These are phyloP conservation scores for Eulemur macaco DNA, from an alignment of 2,113 vertebrate genomes.

Conservation along the genomic window DNA sequence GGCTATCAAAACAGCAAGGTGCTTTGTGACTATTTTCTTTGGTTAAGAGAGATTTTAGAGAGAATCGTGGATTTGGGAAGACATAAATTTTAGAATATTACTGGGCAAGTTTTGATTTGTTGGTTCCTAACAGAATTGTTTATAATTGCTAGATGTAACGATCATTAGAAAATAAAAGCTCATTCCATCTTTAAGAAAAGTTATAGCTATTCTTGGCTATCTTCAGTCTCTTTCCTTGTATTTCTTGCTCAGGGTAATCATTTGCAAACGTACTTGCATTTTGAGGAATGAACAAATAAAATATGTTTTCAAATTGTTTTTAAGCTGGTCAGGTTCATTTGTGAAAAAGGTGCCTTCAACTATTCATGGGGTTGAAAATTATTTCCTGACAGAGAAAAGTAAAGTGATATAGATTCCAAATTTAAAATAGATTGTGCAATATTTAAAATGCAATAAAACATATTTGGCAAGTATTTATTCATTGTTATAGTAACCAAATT, in stretches of 20 bases:
- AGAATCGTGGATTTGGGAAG: neutral
- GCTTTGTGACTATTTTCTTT: neutral
- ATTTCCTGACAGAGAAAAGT: constrained; percentile 28
- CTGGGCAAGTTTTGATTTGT: neutral
- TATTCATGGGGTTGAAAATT: constrained; percentile 31
- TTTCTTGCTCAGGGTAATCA: constrained; percentile 38
- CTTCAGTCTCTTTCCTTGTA: neutral
- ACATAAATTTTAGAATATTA: neutral
- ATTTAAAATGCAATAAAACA: constrained; percentile 47
- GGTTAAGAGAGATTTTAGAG: neutral
- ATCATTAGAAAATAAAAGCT: neutral
- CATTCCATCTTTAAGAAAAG: neutral
- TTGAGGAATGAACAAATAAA: constrained; percentile 39
- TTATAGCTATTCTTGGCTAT: constrained; percentile 11
- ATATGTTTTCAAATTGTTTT: constrained; percentile 54
- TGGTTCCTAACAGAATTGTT: neutral
- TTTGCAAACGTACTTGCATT: neutral
- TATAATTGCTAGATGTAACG: neutral
- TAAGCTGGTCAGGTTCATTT: constrained; percentile 30
- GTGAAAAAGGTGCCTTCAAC: constrained; percentile 42
- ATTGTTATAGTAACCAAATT: constrained; percentile 58
- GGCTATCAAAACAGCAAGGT: neutral
- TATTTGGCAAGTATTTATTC: constrained; percentile 27
- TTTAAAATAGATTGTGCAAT: constrained; percentile 53
- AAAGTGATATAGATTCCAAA: constrained; percentile 16